Evolutionary conservation across 1,140 invertebrate genomes (phyloP), one percentile per base, ranked within the genome.

Genomic region (Habropoda laboriosa): DNA sequence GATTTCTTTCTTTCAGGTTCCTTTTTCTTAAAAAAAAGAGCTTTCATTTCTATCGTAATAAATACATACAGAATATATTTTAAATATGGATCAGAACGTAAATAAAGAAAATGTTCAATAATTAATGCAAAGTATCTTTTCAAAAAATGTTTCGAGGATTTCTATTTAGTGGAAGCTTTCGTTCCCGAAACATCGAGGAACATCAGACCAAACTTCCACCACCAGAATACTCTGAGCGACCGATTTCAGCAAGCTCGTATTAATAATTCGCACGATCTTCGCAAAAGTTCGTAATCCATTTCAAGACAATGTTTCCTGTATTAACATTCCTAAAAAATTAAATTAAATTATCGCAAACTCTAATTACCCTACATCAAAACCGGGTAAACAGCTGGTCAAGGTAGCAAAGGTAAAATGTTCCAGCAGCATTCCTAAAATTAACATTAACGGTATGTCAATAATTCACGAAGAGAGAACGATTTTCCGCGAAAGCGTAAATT

Each of bases 261-360:
- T 35, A 63, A 32, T 42, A 63, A 63, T 24, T 40, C n/a, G 5
- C 24, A 18, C 30, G 13, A 63, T 63, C 35, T 51, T 55, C 8
- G 7, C 35, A 24, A 53, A 47, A 70, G 51, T 70, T 70, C 12
- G 38, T 53, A 49, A 53, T 51, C 66, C 45, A 21, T 47, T 68
- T 68, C 27, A 13, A 13, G 13, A 30, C 53, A 12, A 68, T 47
- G 49, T 45, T n/a, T 70, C n/a, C n/a, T 35, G 49, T 38, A 61
- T 42, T 18, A 35, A 6, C 16, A 30, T 5, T 0, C 35, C 21
- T 51, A 35, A 35, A 32, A 70, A 55, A 38, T 8, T 8, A 38
- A 40, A 70, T 27, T 55, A 55, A 55, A 49, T 67, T 16, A 49
- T n/a, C 32, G 32, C 30, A 40, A 24, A 4, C 45, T 10, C 2